Conservation (phyloP, 1,140 invertebrate species). For the Conus ventricosus region DNA sequence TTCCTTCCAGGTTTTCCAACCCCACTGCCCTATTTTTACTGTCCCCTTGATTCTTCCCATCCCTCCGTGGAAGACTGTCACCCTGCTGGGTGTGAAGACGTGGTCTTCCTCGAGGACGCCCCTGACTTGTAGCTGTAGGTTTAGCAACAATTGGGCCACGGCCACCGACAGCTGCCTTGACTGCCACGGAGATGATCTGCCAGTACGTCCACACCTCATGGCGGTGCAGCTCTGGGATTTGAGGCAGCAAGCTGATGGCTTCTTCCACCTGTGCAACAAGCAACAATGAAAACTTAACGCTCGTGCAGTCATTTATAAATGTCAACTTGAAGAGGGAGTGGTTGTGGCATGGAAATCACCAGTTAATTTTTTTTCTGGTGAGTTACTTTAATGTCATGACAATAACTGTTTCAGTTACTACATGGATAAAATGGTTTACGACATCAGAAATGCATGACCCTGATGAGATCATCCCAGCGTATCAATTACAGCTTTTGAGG, state of each 20-base stretch:
- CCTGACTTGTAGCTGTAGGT: not conserved
- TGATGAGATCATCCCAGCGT: not conserved
- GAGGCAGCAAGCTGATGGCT: constrained; percentile 33
- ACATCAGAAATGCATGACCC: not conserved
- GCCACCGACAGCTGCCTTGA: constrained; percentile 31
- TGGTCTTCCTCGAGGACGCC: not conserved
- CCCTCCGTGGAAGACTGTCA: not conserved
- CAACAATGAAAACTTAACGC: not conserved
- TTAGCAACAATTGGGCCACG: not conserved
- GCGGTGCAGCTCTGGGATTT: constrained; percentile 31
- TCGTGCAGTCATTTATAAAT: not conserved
- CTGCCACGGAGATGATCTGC: constrained; percentile 33
- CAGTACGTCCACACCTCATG: constrained; percentile 41
- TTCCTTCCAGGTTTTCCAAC: not conserved
- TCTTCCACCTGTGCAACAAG: constrained; percentile 36
- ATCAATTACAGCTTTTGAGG: too few species aligned
- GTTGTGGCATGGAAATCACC: too few species aligned
- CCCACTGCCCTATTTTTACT: not conserved
- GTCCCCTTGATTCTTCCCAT: not conserved
- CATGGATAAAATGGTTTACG: not conserved
- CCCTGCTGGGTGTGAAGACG: not conserved
- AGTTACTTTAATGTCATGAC: too few species aligned
- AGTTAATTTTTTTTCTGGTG: too few species aligned
- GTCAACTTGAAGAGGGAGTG: not conserved
- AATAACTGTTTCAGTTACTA: not conserved